Percentiles rank a stretch among this genome's conserved stretches.
Conservation (phyloP, 1,140 invertebrate genomes). For the Odontomachus brunneus region DNA sequence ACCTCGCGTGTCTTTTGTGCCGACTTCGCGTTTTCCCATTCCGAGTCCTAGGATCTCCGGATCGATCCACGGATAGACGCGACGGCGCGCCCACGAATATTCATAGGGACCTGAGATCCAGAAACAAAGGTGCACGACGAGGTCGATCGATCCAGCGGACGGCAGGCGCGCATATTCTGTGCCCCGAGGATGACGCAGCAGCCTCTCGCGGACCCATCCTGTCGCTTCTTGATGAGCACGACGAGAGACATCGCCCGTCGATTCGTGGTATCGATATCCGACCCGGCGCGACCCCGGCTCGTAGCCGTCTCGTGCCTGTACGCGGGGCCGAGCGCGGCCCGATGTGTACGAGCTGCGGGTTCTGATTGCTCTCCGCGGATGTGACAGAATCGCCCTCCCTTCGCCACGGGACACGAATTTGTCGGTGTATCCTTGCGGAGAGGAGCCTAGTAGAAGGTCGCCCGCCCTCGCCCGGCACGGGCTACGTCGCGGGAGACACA, state of each 20-base stretch:
- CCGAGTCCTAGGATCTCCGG: background rate
- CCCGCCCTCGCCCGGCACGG: background rate
- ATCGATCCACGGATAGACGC: too few relatives aligned
- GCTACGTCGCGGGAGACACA: background rate
- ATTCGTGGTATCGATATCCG: conserved; percentile 78
- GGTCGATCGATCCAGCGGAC: conserved; percentile 2
- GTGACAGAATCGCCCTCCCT: conserved; percentile 70
- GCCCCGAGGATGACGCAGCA: conserved; percentile 71
- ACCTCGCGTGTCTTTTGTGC: too few relatives aligned
- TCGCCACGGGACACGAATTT: conserved; percentile 74
- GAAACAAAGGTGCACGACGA: conserved; percentile 67
- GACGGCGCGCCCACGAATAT: conserved; percentile 7
- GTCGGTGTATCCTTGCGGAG: conserved; percentile 58
- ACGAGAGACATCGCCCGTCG: conserved; percentile 78
- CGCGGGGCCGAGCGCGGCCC: conserved; percentile 49
- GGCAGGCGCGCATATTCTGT: conserved; percentile 45
- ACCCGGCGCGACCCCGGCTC: conserved; percentile 69
- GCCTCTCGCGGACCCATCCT: conserved; percentile 52
- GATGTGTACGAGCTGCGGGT: conserved; percentile 65
- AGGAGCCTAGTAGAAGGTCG: conserved; percentile 31
- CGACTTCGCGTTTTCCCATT: too few relatives aligned
- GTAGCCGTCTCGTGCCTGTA: conserved; percentile 39
- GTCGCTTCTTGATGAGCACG: conserved; percentile 77
- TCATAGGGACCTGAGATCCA: conserved; percentile 14
- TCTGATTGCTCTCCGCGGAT: conserved; percentile 74